These are phyloP conservation scores for Gyrodactylus bullatarudis DNA, from an alignment of 1,140 invertebrate species.

Conservation along the genomic window DNA sequence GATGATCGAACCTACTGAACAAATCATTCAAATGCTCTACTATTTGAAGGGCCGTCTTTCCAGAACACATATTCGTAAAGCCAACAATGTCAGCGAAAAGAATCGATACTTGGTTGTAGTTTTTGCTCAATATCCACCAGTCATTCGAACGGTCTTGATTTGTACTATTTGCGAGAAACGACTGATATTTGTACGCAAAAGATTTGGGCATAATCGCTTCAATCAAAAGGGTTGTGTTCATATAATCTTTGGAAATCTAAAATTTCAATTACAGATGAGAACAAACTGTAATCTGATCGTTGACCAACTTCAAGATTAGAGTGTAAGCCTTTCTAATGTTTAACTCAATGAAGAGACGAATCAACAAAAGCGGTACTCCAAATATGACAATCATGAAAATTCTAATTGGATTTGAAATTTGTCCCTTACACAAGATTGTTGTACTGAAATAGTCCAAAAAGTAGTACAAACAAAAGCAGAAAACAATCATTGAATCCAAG, in stretches of 20 bases:
- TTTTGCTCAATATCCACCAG: slow-evolving; percentile 34
- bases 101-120: slow-evolving; percentile 45
- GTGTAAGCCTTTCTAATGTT: neutral
- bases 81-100: slow-evolving; percentile 91
- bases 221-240: neutral
- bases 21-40: slow-evolving; percentile 66
- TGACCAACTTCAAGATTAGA: neutral
- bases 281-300: neutral
- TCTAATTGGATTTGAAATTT: neutral
- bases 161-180: neutral
- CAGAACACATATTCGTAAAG: slow-evolving; percentile 81
- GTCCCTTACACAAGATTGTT: neutral
- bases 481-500: neutral
- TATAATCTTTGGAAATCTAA: neutral
- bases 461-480: neutral
- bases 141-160: neutral
- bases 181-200: neutral
- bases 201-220: slow-evolving; percentile 4
- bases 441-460: neutral
- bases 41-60: slow-evolving; percentile 35
- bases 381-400: neutral
- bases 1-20: slow-evolving; percentile 68
- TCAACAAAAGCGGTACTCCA: neutral
- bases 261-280: neutral
- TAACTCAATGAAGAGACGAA: neutral